These are phyloP conservation scores for Uloborus plumipes DNA, from an alignment of 2,888 invertebrate genomes.

Conservation along the genomic window DNA sequence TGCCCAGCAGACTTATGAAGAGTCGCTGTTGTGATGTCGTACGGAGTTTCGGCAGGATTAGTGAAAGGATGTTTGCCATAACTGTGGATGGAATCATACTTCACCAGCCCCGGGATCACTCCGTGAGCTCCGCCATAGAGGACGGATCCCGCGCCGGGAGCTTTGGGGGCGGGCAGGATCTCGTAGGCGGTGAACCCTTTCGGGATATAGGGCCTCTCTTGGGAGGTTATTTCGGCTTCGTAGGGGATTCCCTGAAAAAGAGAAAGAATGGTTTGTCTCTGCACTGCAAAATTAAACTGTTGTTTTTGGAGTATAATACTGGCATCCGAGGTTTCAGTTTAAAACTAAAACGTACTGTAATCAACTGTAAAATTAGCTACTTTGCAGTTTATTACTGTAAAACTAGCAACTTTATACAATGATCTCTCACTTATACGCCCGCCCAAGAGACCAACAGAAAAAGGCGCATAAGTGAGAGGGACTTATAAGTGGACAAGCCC, in stretches of 20 bases:
- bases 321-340: too few relatives aligned
- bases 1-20: background rate
- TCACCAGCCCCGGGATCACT: background rate
- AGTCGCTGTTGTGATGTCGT: background rate
- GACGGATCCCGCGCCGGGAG: background rate
- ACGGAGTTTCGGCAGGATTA: background rate
- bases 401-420: too few relatives aligned
- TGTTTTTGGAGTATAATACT: too few relatives aligned
- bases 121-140: background rate
- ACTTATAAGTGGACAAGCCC: too few relatives aligned
- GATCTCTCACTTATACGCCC: too few relatives aligned
- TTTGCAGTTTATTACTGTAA: too few relatives aligned
- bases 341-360: too few relatives aligned
- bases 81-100: conserved; percentile 9
- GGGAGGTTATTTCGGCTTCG: background rate
- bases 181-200: conserved; percentile 1
- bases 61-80: conserved; percentile 1
- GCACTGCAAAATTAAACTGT: too few relatives aligned
- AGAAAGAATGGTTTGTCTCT: too few relatives aligned
- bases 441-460: too few relatives aligned
- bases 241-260: conserved; percentile 1
- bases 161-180: background rate
- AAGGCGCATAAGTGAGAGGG: too few relatives aligned
- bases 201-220: background rate
- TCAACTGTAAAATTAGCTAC: too few relatives aligned